Base-by-base conservation (phyloP, 2,113 vertebrate genomes). In the Istiophorus platypterus region DNA sequence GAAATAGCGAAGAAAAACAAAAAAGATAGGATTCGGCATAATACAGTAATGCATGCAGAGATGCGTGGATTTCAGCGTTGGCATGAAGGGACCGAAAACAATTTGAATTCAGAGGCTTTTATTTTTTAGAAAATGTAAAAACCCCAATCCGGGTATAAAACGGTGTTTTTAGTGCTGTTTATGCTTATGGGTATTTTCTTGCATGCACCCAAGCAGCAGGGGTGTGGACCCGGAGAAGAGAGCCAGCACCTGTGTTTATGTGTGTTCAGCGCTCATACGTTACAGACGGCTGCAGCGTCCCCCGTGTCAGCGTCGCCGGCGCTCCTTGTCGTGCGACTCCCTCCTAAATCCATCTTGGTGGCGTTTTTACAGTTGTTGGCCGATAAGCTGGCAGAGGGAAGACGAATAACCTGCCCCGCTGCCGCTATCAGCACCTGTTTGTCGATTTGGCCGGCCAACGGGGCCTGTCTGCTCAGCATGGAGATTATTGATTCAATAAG, bases 401-500 rank as follows among this genome's bases (percentile, higher is more conserved):
- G 97, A 99, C 97, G 97, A 98, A 99, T 99, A 98, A 96, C 94
- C 87, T 94, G 94, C 83, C 94, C 92, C 87, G 92, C 87, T 90
- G 93, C 94, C 64, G 92, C 96, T 98, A 98, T 98, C 97, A 97
- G 96, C 97, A 96, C 95, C 96, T 96, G 96, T 96, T 96, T 97
- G 97, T 98, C 97, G 95, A 97, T 98, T 91, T 97, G 95, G 95
- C 92, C 94, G 74, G 88, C 94, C 90, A 95, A 96, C 96, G 95
- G 95, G 94, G 95, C 93, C 96, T 96, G 96, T 97, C 96, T 97
- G 96, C 97, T 97, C 96, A 97, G 96, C 96, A 97, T 97, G 96
- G 96, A 98, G 97, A 98, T 98, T 97, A 97, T 99, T 97, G 97
- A 97, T 98, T 97, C 97, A 96, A 96, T 97, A 97, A 98, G 96